Evolutionary conservation across 2,797 vertebrate species (phyloP).

Genomic region (Dipus sagitta): DNA sequence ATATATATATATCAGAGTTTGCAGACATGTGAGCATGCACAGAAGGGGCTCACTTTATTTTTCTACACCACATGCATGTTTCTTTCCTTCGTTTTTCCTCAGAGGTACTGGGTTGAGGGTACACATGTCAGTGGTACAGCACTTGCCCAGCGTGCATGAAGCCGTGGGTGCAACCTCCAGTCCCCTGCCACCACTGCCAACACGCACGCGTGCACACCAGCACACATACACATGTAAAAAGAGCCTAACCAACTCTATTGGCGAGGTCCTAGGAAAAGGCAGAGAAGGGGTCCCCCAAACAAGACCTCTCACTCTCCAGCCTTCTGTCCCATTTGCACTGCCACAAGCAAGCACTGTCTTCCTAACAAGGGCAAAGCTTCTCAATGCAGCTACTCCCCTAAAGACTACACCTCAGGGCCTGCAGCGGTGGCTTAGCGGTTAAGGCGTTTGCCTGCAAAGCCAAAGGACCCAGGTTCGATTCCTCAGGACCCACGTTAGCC

Average conservation of each 20-base stretch:
- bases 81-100: neutral
- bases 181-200: neutral
- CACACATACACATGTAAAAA: neutral
- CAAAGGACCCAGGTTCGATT: too few relatives aligned
- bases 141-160: neutral
- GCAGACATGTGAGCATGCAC: rapidly evolving
- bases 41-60: neutral
- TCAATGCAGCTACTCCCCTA: too few relatives aligned
- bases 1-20: too few relatives aligned
- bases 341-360: neutral
- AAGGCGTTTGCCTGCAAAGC: too few relatives aligned
- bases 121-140: neutral
- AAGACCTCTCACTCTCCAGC: neutral
- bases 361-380: neutral
- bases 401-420: neutral
- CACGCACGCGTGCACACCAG: neutral
- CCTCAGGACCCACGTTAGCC: too few relatives aligned
- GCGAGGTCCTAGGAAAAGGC: neutral
- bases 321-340: neutral
- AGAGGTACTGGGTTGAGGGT: neutral
- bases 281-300: neutral
- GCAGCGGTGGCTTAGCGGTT: too few relatives aligned
- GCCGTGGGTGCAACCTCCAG: neutral
- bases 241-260: neutral
- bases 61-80: rapidly evolving